Conservation (phyloP, 2,797 vertebrate genomes). For the Triplophysa yarkandensis region DNA sequence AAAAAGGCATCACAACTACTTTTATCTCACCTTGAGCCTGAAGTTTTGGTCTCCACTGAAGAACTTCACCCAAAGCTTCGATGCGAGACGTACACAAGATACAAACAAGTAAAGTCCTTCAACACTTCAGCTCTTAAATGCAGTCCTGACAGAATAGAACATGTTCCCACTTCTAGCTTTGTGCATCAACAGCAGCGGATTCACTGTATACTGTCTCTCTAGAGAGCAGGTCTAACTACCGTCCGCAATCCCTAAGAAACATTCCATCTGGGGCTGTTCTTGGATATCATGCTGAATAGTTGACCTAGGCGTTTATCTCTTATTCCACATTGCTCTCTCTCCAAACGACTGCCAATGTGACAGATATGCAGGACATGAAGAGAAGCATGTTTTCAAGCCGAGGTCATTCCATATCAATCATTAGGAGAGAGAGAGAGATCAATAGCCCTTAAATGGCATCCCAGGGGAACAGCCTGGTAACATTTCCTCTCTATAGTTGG, state of each 20-base stretch:
- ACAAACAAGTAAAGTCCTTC: not conserved
- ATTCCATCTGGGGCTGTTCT: not conserved
- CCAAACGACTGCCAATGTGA: constrained; percentile 23
- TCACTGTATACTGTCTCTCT: not conserved
- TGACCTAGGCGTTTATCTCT: not conserved
- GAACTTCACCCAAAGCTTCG: constrained; percentile 5
- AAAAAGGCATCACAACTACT: not conserved
- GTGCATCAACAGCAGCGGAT: not conserved
- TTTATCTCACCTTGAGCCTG: constrained; percentile 34
- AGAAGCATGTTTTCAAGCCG: constrained; percentile 58
- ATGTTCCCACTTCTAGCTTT: not conserved
- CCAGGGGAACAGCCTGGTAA: constrained; percentile 45
- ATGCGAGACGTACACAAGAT: not conserved
- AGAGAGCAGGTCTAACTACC: not conserved
- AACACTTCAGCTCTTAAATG: constrained; percentile 7
- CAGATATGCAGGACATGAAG: constrained; percentile 55
- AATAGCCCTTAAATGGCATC: constrained; percentile 41
- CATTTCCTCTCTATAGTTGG: constrained; percentile 29
- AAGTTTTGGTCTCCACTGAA: constrained; percentile 3
- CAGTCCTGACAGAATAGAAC: not conserved
- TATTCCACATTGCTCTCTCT: constrained; percentile 22
- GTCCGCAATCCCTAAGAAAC: not conserved
- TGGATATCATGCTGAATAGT: not conserved
- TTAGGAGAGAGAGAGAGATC: constrained; percentile 45
- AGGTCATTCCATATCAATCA: constrained; percentile 63